Evolutionary conservation across 2,888 invertebrate genomes (phyloP), one percentile per base, ranked within the genome.

Genomic region (Pegoplata infirma): DNA sequence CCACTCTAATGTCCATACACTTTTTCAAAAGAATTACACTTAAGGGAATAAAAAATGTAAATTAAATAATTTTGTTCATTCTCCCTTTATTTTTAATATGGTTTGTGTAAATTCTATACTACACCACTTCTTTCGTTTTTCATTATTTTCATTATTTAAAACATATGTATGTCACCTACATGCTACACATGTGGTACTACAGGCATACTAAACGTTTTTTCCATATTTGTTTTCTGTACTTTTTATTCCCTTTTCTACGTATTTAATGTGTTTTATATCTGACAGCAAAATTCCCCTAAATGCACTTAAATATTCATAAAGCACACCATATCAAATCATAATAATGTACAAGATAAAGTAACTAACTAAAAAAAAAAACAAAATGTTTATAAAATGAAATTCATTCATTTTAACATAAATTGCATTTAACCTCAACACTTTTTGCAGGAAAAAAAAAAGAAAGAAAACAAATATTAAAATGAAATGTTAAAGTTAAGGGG

Each of bases 281-380:
- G 55, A 55, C 25, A 25, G 19, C 47, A 40, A 63, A 23, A 36
- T 47, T 66, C 36, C 46, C 71, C 47, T 66, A 66, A 76, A 64
- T 69, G 73, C 63, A 69, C 73, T 74, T 74, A 74, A 73, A 78
- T 73, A 73, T 73, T 78, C 73, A 74, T 74, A 69, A 78, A 78
- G 68, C 47, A 32, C 25, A 32, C 51, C 47, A 56, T 23, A 55
- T 46, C 36, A 72, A 72, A 63, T 63, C 23, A 63, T 61, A 36
- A 61, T 44, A 44, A 44, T 58, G 53, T 21, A 55, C n/a, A 32
- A 55, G 32, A 53, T 19, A 47, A 63, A n/a, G n/a, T n/a, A n/a
- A n/a, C n/a, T n/a, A n/a, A n/a, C n/a, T n/a, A n/a, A n/a, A n/a
- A n/a, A n/a, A n/a, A n/a, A n/a, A n/a, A 55, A 3, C 12, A 53